These are phyloP conservation scores for Trichonephila clavipes DNA, from an alignment of 1,140 invertebrate genomes.

Conservation along the genomic window DNA sequence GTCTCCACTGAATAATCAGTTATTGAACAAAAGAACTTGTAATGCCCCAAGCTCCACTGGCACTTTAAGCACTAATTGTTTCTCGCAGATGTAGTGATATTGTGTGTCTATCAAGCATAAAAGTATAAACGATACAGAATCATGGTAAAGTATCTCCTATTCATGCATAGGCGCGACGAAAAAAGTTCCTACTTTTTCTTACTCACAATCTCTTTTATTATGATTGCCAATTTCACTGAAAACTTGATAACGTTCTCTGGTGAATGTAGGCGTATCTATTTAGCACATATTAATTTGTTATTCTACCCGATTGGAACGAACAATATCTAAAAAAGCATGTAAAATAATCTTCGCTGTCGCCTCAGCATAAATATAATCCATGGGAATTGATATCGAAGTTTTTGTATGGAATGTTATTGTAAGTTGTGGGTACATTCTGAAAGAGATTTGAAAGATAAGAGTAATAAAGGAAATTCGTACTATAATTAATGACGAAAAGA, in stretches of 20 bases:
- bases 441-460: neutral
- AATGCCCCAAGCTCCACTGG: neutral
- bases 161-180: neutral
- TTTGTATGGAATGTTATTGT: neutral
- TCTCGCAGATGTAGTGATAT: neutral
- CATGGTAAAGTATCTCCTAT: neutral
- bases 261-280: neutral
- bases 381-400: neutral
- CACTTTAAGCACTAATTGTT: slow-evolving; percentile 22
- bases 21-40: slow-evolving; percentile 23
- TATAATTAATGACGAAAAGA: no score
- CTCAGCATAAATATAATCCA: neutral
- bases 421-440: neutral
- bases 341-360: neutral
- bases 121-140: neutral
- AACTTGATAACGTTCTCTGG: neutral
- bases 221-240: slow-evolving; percentile 1
- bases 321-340: no score
- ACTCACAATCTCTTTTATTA: neutral
- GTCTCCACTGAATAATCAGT: neutral
- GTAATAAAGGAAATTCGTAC: neutral
- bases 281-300: neutral
- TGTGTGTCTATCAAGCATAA: neutral
- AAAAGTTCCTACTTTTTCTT: neutral
- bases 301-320: neutral